Conservation (phyloP, 2,113 vertebrate genomes). For the Otolemur garnettii region DNA sequence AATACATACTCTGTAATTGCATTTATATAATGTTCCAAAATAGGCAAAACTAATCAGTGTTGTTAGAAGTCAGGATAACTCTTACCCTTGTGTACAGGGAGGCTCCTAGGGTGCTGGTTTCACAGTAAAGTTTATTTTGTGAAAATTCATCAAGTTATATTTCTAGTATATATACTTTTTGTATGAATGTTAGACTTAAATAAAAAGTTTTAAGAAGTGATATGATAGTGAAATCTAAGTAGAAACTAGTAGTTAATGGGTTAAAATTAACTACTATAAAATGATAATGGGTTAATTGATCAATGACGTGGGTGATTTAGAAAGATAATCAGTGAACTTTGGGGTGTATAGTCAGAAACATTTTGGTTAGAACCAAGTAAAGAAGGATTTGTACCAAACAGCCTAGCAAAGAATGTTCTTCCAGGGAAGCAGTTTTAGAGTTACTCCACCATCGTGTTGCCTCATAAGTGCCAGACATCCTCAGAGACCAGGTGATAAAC, state of each 20-base stretch:
- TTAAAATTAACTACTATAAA: not conserved
- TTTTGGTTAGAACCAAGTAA: not conserved
- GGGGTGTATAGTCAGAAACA: not conserved
- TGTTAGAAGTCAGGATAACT: not conserved
- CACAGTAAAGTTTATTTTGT: not conserved
- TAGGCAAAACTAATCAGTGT: not conserved
- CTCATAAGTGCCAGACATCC: not conserved
- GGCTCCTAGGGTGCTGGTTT: not conserved
- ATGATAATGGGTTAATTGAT: not conserved
- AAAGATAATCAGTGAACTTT: not conserved
- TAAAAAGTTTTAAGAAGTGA: not conserved
- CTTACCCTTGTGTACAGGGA: not conserved
- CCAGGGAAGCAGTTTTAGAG: not conserved
- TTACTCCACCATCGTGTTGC: not conserved
- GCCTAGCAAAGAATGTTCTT: not conserved
- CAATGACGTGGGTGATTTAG: not conserved
- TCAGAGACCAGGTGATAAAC: not conserved
- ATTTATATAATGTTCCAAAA: not conserved
- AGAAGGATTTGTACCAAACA: not conserved
- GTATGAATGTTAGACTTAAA: not conserved
- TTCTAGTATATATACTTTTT: not conserved
- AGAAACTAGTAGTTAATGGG: not conserved
- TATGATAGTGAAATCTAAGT: not conserved
- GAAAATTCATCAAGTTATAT: not conserved
- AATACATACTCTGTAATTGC: not conserved